Percentiles rank a stretch among this genome's conserved stretches.
phyloP scores from a whole-genome alignment of 1,140 invertebrate species.

The Phocides pigmalion region DNA sequence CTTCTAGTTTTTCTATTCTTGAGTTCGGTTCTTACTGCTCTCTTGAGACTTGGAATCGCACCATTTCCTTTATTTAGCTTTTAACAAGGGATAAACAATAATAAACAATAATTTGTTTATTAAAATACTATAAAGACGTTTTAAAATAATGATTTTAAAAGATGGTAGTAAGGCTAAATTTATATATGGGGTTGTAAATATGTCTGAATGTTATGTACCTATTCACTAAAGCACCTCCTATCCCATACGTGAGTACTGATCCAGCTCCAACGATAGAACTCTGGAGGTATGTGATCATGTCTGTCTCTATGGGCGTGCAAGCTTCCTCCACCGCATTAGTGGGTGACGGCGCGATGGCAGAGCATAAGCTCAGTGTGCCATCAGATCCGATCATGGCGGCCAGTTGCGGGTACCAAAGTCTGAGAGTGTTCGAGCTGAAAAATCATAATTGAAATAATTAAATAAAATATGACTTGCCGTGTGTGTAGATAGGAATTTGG shows the following conservation, averaged over 20 bases:
- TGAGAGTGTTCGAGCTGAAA: conserved; percentile 79
- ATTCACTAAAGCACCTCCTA: conserved; percentile 78
- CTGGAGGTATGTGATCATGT: conserved; percentile 83
- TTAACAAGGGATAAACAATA: no score
- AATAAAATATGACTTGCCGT: no score
- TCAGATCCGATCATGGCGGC: conserved; percentile 82
- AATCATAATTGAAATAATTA: conserved; percentile 4
- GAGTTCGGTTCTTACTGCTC: no score
- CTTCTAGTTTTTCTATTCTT: no score
- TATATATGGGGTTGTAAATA: no score
- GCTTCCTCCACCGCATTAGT: conserved; percentile 7
- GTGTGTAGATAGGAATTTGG: no score
- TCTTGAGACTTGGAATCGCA: no score
- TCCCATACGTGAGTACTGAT: conserved; percentile 80
- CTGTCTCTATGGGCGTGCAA: conserved; percentile 64
- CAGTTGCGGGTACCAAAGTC: conserved; percentile 86
- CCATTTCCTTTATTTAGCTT: no score
- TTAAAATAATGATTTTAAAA: no score
- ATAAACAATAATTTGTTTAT: no score
- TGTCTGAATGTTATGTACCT: conserved; percentile 42
- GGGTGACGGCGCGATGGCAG: conserved; percentile 54
- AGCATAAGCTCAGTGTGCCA: conserved; percentile 53
- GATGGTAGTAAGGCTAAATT: no score
- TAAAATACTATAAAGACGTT: no score
- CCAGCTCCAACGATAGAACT: conserved; percentile 82